A percentile compares a stretch with the other conserved stretches of the same genome.
phyloP scores from a whole-genome alignment of 1,140 invertebrate species.

The Galleria mellonella region DNA sequence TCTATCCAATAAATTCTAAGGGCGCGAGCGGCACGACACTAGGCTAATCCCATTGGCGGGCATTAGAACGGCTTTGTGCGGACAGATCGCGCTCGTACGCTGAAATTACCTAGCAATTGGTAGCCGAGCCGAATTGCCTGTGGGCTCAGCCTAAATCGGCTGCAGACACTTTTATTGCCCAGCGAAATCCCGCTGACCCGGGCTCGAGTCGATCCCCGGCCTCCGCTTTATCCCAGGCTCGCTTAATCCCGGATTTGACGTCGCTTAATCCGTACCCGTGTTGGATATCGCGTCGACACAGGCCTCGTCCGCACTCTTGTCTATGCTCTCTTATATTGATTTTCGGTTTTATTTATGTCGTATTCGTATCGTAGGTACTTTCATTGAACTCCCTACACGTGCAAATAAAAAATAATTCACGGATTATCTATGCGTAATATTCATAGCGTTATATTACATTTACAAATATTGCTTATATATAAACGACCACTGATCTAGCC shows the following conservation, averaged over 20 bases:
- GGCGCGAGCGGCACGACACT: slow-evolving; percentile 49
- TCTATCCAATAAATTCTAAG: slow-evolving; percentile 66
- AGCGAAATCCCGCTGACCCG: slow-evolving; percentile 68
- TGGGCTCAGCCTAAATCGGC: slow-evolving; percentile 68
- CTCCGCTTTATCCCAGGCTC: slow-evolving; percentile 51
- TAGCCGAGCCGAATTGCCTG: slow-evolving; percentile 64
- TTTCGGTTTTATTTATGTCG: slow-evolving; percentile 32
- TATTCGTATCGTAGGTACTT: not conserved
- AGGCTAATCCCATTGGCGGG: slow-evolving; percentile 67
- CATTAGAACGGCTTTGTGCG: slow-evolving; percentile 68
- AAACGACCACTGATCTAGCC: no score
- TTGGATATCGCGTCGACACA: slow-evolving; percentile 70
- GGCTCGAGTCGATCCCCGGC: slow-evolving; percentile 41
- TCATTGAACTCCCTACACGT: not conserved
- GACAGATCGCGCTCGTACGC: slow-evolving; percentile 64
- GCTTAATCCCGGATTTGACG: slow-evolving; percentile 73
- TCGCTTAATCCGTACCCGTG: slow-evolving; percentile 73
- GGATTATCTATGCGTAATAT: slow-evolving; percentile 25
- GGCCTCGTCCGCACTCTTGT: slow-evolving; percentile 48
- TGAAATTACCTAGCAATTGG: slow-evolving; percentile 72
- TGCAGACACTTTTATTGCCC: slow-evolving; percentile 75
- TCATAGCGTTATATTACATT: no score
- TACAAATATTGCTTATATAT: no score
- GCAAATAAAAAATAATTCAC: slow-evolving; percentile 10
- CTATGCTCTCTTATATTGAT: slow-evolving; percentile 51